Base-by-base conservation (phyloP, 1,140 invertebrate genomes). In the Penaeus chinensis region DNA sequence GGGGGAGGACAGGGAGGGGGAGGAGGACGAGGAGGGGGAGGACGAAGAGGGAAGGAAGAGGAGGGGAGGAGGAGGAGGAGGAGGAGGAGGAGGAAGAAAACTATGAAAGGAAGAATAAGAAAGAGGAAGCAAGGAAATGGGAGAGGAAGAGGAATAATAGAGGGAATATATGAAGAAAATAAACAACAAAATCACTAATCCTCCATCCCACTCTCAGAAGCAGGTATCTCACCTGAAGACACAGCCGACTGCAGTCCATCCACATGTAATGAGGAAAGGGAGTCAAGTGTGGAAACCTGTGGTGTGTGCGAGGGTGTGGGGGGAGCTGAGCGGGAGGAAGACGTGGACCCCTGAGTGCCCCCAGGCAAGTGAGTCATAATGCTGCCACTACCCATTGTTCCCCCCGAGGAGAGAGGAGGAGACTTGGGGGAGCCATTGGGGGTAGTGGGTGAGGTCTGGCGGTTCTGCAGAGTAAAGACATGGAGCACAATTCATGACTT, bases 371-470 rank as follows among this genome's bases (percentile, higher is more conserved):
- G 47, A 27, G 65, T 81, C 27, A 94, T 93, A 88, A 94, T 92
- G 18, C 92, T 92, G 77, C 93, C 93, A 65, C 93, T 92, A 0
- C 92, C 92, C 37, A 92, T 91, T 62, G 92, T 92, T 16, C 92
- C 92, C 69, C 92, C 91, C 13, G 92, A 87, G 65, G 90, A 90
- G 20, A 89, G 88, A 22, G 89, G 88, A 71, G 90, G 80, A 62
- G 84, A 88, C 66, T 74, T 76, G 47, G 85, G 85, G 37, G 85
- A 87, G 16, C 85, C 85, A 78, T 77, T 84, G 20, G 89, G 87
- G 20, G 71, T 85, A 32, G 66, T 89, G 77, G 88, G 83, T 47
- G 88, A 85, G 22, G 82, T 84, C 61, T 84, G 82, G 62, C 81
- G 82, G 37, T 84, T 78, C 66, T 88, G 87, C 16, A 42, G 24